Evolutionary conservation across 1,140 invertebrate species (phyloP).

Genomic region (Drosophila sechellia): DNA sequence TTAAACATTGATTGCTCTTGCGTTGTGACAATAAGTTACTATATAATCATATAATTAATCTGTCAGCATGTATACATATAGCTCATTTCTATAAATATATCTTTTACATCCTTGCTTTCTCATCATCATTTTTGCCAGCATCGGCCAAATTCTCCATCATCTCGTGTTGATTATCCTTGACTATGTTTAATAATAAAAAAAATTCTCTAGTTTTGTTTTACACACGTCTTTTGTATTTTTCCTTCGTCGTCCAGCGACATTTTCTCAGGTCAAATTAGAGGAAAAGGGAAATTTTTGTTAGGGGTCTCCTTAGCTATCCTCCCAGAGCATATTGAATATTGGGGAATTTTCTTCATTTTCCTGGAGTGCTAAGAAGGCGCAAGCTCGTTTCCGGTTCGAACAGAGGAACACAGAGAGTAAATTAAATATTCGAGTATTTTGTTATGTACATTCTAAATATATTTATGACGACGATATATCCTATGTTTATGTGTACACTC

Average conservation of each 20-base stretch:
- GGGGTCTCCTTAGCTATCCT: not conserved
- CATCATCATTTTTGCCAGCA: conserved; percentile 1
- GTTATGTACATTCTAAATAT: conserved; percentile 64
- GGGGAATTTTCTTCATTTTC: conserved; percentile 5
- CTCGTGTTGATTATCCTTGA: conserved; percentile 60
- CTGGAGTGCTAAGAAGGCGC: conserved; percentile 35
- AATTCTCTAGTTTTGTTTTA: conserved; percentile 30
- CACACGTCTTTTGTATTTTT: conserved; percentile 23
- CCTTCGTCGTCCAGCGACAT: conserved; percentile 77
- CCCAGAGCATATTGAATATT: not conserved
- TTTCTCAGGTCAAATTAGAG: conserved; percentile 57
- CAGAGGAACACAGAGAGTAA: conserved; percentile 3
- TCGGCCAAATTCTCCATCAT: conserved; percentile 5
- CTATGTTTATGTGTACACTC: conserved; percentile 21
- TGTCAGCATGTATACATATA: conserved; percentile 59
- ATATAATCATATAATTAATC: conserved; percentile 52
- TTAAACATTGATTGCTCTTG: conserved; percentile 81
- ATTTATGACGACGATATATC: conserved; percentile 15
- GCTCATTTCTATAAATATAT: conserved; percentile 62
- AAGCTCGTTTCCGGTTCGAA: conserved; percentile 12
- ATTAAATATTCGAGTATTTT: conserved; percentile 14
- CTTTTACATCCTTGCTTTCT: conserved; percentile 16
- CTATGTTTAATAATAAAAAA: conserved; percentile 52
- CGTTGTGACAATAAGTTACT: conserved; percentile 76
- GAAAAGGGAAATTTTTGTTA: conserved; percentile 4